phyloP scores from a whole-genome alignment of 2,113 vertebrate genomes.

The Steatornis caripensis region DNA sequence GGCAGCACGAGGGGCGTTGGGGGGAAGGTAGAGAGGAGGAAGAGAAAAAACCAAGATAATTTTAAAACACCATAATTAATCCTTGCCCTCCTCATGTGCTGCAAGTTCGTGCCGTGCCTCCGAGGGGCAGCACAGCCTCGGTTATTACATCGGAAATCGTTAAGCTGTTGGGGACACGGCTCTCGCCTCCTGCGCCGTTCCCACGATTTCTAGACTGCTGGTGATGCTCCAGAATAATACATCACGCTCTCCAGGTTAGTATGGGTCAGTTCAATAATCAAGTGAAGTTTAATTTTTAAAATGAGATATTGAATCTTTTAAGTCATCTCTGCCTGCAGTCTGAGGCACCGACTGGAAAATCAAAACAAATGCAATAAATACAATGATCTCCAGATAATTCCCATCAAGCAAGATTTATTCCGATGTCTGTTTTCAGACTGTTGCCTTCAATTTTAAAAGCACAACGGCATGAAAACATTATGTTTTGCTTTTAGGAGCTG shows the following conservation, averaged over 20 bases:
- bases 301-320: conserved; percentile 2
- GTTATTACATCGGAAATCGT: background rate
- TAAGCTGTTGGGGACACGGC: background rate
- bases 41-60: background rate
- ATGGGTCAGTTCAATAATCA: background rate
- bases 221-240: background rate
- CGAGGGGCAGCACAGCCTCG: conserved; percentile 15
- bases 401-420: background rate
- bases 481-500: background rate
- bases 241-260: background rate
- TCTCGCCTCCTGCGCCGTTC: background rate
- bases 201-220: background rate
- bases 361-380: conserved; percentile 48
- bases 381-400: conserved; percentile 19
- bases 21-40: background rate
- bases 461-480: background rate
- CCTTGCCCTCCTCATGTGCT: background rate
- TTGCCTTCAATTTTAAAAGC: conserved; percentile 31
- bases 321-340: background rate
- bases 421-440: background rate
- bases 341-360: conserved; percentile 15
- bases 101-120: background rate
- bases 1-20: background rate
- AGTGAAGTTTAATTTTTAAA: conserved; percentile 17
- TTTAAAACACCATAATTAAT: background rate